Evolutionary conservation across 2,797 vertebrate species (phyloP), one percentile per base, ranked within the genome.

Genomic region (Clarias platycephalus): DNA sequence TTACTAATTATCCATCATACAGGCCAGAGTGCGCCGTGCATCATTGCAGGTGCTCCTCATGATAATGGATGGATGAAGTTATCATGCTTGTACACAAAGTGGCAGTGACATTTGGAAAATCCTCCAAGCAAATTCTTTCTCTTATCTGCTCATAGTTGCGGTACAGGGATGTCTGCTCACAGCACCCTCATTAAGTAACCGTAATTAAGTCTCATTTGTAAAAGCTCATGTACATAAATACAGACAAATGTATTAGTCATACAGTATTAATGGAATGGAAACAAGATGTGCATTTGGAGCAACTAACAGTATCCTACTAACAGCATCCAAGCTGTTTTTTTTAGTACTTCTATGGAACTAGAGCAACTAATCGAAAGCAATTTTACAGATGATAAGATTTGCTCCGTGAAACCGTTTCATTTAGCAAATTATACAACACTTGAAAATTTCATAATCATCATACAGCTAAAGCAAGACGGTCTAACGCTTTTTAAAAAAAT

Each of bases 21-120:
- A 44, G 90, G 86, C 86, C 84, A 75, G 87, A 92, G 92, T 93
- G 91, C 86, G 90, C 91, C 13, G 88, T 93, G 88, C 83, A 89
- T 89, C 90, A 89, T 91, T 89, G 91, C 95, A 96, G 94, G 93
- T 96, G 94, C 95, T 96, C 90, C 90, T 84, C 34, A 90, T 91
- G 93, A 96, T 96, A 96, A 96, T 94, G 94, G 95, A 95, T 92
- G 93, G 93, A 96, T 95, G 95, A 94, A 94, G 93, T 93, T 93
- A 95, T 96, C 94, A 95, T 89, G 91, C 87, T 89, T 87, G 91
- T 92, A 90, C 91, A 93, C 88, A 90, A 92, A 93, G 91, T 92
- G 91, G 90, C 95, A 92, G 92, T 95, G 95, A 95, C 94, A 96
- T 96, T 96, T 93, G 93, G 93, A 92, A 95, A 95, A 93, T 93